phyloP scores from a whole-genome alignment of 2,797 vertebrate genomes.

The Danionella dracula region DNA sequence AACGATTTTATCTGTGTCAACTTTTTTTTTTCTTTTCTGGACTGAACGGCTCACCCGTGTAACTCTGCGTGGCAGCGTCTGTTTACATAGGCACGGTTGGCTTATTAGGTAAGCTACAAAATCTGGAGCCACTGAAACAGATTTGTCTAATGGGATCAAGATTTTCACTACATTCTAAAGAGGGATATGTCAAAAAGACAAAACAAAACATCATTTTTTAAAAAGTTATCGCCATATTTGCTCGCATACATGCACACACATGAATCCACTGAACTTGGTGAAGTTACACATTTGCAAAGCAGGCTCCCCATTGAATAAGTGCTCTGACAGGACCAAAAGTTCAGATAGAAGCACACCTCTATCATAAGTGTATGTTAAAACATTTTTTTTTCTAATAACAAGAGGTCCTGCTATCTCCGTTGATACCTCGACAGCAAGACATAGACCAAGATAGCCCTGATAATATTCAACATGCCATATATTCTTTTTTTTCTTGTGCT shows the following conservation, averaged over 20 bases:
- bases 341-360: slow-evolving; percentile 58
- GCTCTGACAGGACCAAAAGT: slow-evolving; percentile 70
- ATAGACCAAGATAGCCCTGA: slow-evolving; percentile 68
- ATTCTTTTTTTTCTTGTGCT: slow-evolving; percentile 37
- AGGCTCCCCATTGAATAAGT: slow-evolving; percentile 70
- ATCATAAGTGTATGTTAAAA: slow-evolving; percentile 60
- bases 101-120: slow-evolving; percentile 71
- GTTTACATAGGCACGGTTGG: slow-evolving; percentile 77
- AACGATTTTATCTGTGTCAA: slow-evolving; percentile 18
- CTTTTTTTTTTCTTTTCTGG: slow-evolving; percentile 40
- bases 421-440: slow-evolving; percentile 51
- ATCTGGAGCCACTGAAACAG: slow-evolving; percentile 64
- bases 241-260: slow-evolving; percentile 41
- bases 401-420: slow-evolving; percentile 51
- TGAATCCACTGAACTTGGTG: slow-evolving; percentile 60
- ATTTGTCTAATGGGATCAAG: slow-evolving; percentile 56
- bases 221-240: slow-evolving; percentile 44
- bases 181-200: slow-evolving; percentile 51
- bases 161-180: slow-evolving; percentile 26
- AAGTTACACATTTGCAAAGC: slow-evolving; percentile 67
- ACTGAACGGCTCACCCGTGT: slow-evolving; percentile 53
- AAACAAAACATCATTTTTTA: slow-evolving; percentile 56
- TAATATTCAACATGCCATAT: slow-evolving; percentile 61
- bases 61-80: slow-evolving; percentile 64
- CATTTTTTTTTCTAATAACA: slow-evolving; percentile 56